A percentile compares a stretch with the other conserved stretches of the same genome.
Conservation (phyloP, 2,113 vertebrate species). For the Pterocles burchelli region DNA sequence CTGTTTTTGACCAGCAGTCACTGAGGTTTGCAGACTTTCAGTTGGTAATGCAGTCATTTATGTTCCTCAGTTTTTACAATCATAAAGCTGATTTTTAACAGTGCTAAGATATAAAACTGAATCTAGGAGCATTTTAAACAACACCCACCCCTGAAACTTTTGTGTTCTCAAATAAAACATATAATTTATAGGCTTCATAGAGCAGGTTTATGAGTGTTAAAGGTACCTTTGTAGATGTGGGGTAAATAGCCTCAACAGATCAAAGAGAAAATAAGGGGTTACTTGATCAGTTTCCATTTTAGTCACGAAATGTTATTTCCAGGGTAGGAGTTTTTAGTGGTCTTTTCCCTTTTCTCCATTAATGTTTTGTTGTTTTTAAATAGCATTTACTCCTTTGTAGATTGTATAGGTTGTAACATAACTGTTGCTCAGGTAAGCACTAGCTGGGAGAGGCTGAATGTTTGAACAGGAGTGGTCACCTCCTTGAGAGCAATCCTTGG, state of each 20-base stretch:
- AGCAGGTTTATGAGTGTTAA: not conserved
- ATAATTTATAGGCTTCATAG: not conserved
- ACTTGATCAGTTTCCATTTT: not conserved
- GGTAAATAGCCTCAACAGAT: not conserved
- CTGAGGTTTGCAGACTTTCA: not conserved
- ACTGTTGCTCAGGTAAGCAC: not conserved
- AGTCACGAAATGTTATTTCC: not conserved
- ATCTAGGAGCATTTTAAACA: not conserved
- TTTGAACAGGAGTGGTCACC: not conserved
- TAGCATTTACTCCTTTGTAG: not conserved
- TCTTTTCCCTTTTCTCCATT: not conserved
- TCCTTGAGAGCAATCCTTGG: not conserved
- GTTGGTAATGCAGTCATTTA: not conserved
- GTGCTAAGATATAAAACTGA: not conserved
- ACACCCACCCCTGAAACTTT: accelerated
- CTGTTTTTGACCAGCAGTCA: not conserved
- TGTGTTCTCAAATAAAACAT: not conserved
- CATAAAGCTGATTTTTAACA: not conserved
- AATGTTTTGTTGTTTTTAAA: not conserved
- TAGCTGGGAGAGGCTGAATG: not conserved
- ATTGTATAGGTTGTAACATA: not conserved
- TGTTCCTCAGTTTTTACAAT: not conserved
- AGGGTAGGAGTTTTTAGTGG: not conserved
- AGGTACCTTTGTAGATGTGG: not conserved
- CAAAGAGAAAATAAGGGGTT: not conserved